Evolutionary conservation across 2,113 vertebrate genomes (phyloP).

Genomic region (Mormyrus lacerda): DNA sequence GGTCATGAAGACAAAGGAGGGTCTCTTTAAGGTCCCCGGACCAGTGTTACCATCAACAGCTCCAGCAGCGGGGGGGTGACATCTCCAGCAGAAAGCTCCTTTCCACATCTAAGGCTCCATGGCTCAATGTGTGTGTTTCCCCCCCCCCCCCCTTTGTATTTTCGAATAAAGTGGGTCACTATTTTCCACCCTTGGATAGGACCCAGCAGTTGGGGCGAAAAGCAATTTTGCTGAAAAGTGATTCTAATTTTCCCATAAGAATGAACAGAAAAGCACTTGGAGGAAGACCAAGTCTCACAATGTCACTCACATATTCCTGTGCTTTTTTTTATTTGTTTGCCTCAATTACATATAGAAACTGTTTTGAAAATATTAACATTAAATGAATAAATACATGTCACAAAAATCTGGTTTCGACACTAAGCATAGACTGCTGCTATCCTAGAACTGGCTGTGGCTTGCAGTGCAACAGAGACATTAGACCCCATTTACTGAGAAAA

Average conservation of each 20-base stretch:
- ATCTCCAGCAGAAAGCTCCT: neutral
- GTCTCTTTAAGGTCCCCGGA: neutral
- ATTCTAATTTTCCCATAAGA: constrained; percentile 4
- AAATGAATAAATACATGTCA: neutral
- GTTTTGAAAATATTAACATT: neutral
- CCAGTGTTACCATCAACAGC: neutral
- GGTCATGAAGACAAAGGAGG: neutral
- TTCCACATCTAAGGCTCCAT: neutral
- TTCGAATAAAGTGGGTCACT: constrained; percentile 6
- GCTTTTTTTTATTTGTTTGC: neutral
- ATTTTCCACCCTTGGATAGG: neutral
- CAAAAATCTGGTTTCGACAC: neutral
- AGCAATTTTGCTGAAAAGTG: constrained; percentile 4
- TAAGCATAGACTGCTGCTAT: neutral
- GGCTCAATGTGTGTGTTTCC: neutral
- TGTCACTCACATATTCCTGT: neutral
- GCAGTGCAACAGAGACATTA: neutral
- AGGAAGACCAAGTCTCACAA: neutral
- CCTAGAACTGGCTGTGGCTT: neutral
- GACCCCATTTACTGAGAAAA: neutral
- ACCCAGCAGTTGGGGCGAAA: neutral
- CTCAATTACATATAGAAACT: neutral
- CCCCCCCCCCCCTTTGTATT: neutral
- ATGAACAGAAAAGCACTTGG: constrained; percentile 1
- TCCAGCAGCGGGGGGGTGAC: neutral